These are phyloP conservation scores for Epistrophe eligans DNA, from an alignment of 2,888 invertebrate species.

Conservation along the genomic window DNA sequence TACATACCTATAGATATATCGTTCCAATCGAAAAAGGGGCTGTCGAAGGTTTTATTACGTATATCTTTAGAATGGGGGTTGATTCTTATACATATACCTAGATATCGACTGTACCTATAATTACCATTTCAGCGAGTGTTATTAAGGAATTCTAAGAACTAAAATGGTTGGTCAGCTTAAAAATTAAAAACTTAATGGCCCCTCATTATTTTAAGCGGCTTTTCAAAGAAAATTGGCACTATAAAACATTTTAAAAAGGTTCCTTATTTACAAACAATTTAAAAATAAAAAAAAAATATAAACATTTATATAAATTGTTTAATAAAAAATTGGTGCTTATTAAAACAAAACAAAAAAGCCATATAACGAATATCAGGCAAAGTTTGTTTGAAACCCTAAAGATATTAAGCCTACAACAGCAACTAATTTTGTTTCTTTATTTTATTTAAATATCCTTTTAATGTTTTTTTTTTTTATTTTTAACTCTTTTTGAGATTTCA, in stretches of 20 bases:
- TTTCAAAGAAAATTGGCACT: neutral
- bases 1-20: neutral
- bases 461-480: no score
- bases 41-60: constrained; percentile 5
- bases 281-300: neutral
- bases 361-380: no score
- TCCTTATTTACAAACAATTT: neutral
- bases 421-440: no score
- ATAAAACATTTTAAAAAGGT: neutral
- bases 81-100: neutral
- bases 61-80: neutral
- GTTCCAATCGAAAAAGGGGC: neutral
- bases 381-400: no score
- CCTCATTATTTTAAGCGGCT: neutral
- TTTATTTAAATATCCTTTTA: no score
- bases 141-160: neutral
- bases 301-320: no score
- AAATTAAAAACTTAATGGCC: constrained; percentile 17
- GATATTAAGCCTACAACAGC: no score
- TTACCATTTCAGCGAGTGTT: constrained; percentile 3
- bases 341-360: neutral
- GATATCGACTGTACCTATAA: neutral
- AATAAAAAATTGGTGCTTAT: neutral
- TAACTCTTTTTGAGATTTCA: no score
- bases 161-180: constrained; percentile 17